A percentile compares a stretch with the other conserved stretches of the same genome.
phyloP scores from a whole-genome alignment of 2,113 vertebrate species.

The Sylvicapra grimmia region DNA sequence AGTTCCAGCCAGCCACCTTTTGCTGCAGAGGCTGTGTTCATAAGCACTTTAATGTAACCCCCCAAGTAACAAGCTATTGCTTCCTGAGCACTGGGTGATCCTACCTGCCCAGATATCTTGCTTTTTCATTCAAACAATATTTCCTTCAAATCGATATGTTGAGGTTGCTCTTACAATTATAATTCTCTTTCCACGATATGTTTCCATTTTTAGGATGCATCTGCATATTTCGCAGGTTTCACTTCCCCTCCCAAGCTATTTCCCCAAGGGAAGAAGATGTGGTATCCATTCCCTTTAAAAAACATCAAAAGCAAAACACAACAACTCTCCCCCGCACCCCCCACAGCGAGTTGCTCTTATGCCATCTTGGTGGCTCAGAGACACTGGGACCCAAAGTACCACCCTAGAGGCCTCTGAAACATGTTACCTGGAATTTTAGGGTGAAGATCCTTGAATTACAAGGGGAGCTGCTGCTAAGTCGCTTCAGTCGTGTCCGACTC shows the following conservation, averaged over 20 bases:
- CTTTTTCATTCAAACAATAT: not conserved
- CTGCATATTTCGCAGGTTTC: not conserved
- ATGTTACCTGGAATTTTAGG: not conserved
- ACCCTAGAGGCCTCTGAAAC: not conserved
- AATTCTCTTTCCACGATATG: not conserved
- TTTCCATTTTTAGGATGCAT: conserved; percentile 20
- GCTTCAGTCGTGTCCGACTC: too few relatives aligned
- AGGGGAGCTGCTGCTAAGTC: not conserved
- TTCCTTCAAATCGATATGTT: not conserved
- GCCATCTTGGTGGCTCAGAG: not conserved
- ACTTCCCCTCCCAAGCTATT: not conserved
- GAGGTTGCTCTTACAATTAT: not conserved
- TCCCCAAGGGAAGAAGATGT: not conserved
- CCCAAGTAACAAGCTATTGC: not conserved
- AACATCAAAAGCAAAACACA: conserved; percentile 4
- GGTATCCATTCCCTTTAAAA: not conserved
- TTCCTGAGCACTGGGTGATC: not conserved
- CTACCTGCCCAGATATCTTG: not conserved
- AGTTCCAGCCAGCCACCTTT: accelerated
- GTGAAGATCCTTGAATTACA: not conserved
- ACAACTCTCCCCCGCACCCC: not conserved
- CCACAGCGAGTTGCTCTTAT: not conserved
- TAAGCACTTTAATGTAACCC: not conserved
- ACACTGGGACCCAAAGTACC: not conserved
- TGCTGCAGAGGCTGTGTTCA: not conserved